phyloP scores from a whole-genome alignment of 2,797 vertebrate genomes.

The Yasuhikotakia modesta region DNA sequence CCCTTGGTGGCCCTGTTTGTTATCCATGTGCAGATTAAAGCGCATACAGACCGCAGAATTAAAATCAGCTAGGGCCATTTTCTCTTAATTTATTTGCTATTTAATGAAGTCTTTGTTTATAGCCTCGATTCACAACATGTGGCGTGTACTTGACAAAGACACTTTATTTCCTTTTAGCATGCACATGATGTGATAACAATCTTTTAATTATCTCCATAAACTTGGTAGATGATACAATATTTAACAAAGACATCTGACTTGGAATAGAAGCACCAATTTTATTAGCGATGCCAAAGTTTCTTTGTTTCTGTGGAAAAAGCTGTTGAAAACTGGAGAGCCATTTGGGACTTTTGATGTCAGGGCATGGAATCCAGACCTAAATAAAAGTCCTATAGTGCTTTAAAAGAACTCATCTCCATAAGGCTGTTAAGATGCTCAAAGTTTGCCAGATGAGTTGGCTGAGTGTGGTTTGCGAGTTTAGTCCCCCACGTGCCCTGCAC shows the following conservation, averaged over 20 bases:
- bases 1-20: slow-evolving; percentile 36
- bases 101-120: slow-evolving; percentile 30
- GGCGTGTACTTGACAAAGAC: slow-evolving; percentile 16
- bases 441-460: slow-evolving; percentile 52
- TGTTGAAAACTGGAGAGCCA: background rate
- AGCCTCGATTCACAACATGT: slow-evolving; percentile 38
- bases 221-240: slow-evolving; percentile 14
- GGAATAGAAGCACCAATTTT: slow-evolving; percentile 28
- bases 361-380: slow-evolving; percentile 16
- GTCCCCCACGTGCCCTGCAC: slow-evolving; percentile 37
- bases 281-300: slow-evolving; percentile 15
- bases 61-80: background rate
- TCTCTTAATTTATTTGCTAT: slow-evolving; percentile 9
- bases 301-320: slow-evolving; percentile 26
- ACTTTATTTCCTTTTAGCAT: slow-evolving; percentile 20
- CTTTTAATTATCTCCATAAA: slow-evolving; percentile 13
- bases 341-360: slow-evolving; percentile 20
- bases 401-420: slow-evolving; percentile 43
- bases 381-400: slow-evolving; percentile 46
- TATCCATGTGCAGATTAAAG: slow-evolving; percentile 4
- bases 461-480: slow-evolving; percentile 37
- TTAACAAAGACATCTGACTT: slow-evolving; percentile 8
- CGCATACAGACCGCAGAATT: background rate
- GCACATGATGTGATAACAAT: slow-evolving; percentile 27
- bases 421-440: slow-evolving; percentile 43